phyloP scores from a whole-genome alignment of 2,797 vertebrate species.

The Florisuga fusca region DNA sequence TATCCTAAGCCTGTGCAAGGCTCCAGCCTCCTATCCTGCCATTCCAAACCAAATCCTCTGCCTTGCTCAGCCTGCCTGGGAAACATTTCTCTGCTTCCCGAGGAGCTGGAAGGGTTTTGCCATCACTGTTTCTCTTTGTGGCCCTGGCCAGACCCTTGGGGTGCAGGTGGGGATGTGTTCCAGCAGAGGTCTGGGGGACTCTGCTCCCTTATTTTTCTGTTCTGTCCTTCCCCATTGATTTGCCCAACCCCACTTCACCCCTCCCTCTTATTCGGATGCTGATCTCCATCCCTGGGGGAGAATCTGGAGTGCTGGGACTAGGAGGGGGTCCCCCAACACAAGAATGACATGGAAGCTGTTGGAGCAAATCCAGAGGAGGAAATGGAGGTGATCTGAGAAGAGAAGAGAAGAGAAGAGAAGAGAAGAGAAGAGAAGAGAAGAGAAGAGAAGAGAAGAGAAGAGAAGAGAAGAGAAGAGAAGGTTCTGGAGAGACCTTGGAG shows the following conservation, averaged over 20 bases:
- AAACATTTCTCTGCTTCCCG: not conserved
- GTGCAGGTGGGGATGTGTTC: not conserved
- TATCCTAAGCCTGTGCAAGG: conserved; percentile 28
- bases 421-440: too few relatives aligned
- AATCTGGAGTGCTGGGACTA: not conserved
- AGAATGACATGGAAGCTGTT: too few relatives aligned
- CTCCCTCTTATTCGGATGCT: not conserved
- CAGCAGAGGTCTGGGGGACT: not conserved
- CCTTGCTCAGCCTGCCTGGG: not conserved
- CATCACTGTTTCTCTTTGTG: rapidly evolving
- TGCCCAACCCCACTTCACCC: not conserved
- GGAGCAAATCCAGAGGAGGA: too few relatives aligned
- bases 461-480: too few relatives aligned
- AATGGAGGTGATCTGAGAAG: too few relatives aligned
- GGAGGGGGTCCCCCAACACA: too few relatives aligned
- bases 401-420: too few relatives aligned
- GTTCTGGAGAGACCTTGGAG: too few relatives aligned
- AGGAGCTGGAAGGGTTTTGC: not conserved
- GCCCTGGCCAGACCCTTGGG: not conserved
- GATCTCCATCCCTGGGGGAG: not conserved
- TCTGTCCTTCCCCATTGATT: not conserved
- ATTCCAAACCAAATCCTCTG: not conserved
- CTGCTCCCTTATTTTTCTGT: not conserved
- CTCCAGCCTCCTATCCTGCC: not conserved
- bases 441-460: too few relatives aligned